These are phyloP conservation scores for Leuciscus waleckii DNA, from an alignment of 2,797 vertebrate species.

Conservation along the genomic window DNA sequence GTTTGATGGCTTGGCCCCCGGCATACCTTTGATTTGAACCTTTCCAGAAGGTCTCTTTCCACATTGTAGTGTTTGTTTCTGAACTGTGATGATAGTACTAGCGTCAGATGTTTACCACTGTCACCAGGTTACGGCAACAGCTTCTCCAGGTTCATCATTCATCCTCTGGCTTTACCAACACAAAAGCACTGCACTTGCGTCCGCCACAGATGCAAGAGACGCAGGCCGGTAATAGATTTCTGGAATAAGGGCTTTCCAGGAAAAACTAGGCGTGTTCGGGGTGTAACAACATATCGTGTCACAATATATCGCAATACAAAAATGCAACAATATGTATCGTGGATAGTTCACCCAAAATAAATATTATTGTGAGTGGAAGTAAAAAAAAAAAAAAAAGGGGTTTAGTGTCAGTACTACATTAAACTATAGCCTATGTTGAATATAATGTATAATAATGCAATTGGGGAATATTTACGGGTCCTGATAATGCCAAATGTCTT, in stretches of 20 bases:
- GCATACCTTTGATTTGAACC: not conserved
- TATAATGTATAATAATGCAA: too few relatives aligned
- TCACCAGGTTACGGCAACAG: not conserved
- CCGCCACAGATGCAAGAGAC: too few relatives aligned
- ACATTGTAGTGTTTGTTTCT: not conserved
- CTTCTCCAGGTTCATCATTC: not conserved
- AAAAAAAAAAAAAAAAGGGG: too few relatives aligned
- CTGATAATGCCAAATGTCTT: too few relatives aligned
- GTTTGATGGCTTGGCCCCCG: not conserved
- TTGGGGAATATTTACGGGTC: too few relatives aligned
- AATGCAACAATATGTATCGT: too few relatives aligned
- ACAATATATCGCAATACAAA: too few relatives aligned
- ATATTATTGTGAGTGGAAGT: too few relatives aligned
- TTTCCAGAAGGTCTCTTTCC: not conserved
- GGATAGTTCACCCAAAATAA: too few relatives aligned
- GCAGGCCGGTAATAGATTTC: not conserved
- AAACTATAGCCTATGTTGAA: not conserved
- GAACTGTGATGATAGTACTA: not conserved
- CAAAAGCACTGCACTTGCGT: not conserved
- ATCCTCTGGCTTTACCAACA: not conserved
- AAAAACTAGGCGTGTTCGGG: too few relatives aligned
- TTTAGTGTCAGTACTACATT: too few relatives aligned
- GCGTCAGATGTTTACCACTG: slow-evolving; percentile 1
- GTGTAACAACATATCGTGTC: too few relatives aligned
- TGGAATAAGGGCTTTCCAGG: not conserved